phyloP scores from a whole-genome alignment of 2,113 vertebrate species.

The Beaufortia kweichowensis region DNA sequence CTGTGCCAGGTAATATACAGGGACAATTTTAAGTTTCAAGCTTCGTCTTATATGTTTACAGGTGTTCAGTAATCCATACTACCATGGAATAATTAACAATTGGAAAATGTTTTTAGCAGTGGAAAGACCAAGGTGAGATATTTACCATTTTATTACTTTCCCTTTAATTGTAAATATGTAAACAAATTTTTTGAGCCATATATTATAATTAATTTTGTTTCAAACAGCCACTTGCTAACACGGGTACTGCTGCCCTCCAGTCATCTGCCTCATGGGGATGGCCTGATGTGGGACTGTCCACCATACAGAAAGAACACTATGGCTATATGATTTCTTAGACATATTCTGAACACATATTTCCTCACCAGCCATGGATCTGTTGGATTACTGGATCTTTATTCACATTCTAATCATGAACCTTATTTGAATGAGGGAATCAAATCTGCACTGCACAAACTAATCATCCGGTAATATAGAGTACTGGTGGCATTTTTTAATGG shows the following conservation, averaged over 20 bases:
- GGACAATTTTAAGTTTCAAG: no score
- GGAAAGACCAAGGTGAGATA: conserved; percentile 81
- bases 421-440: not conserved
- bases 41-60: no score
- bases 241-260: conserved; percentile 88
- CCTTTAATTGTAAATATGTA: not conserved
- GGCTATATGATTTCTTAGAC: conserved; percentile 76
- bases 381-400: not conserved
- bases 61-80: conserved; percentile 91
- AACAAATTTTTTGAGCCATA: not conserved
- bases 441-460: not conserved
- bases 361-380: not conserved
- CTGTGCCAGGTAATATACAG: no score
- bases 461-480: not conserved
- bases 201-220: not conserved
- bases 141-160: not conserved
- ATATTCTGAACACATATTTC: not conserved
- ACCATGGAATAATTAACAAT: conserved; percentile 83
- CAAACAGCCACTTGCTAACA: conserved; percentile 91
- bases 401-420: no score
- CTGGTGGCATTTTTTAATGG: not conserved
- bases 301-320: conserved; percentile 75
- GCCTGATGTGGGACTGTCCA: conserved; percentile 85
- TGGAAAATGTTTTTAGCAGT: conserved; percentile 92
- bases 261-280: conserved; percentile 82